phyloP scores from a whole-genome alignment of 2,797 vertebrate genomes.

The Thamnophis elegans region DNA sequence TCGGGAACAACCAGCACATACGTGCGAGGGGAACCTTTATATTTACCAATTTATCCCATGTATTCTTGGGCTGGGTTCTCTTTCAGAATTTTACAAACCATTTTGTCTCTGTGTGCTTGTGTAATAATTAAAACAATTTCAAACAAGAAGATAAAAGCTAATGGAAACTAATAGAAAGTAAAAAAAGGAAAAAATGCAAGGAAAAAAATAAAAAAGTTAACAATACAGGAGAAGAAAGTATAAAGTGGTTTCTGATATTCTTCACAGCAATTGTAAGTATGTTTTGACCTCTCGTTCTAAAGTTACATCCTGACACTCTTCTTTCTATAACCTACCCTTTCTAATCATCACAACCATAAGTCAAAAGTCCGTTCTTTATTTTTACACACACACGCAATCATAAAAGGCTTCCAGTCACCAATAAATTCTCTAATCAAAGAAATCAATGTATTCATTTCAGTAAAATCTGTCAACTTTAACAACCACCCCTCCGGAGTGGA shows the following conservation, averaged over 20 bases:
- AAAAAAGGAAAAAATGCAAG: no score
- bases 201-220: no score
- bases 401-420: background rate
- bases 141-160: no score
- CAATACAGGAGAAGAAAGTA: no score
- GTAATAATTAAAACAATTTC: no score
- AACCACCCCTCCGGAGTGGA: background rate
- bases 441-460: background rate
- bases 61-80: background rate
- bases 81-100: background rate
- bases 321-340: background rate
- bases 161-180: no score
- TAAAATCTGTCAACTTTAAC: background rate
- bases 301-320: background rate
- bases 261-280: background rate
- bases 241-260: no score
- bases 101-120: no score
- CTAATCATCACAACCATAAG: background rate
- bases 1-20: no score
- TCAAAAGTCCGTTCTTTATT: background rate
- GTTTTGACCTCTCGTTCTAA: background rate
- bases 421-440: background rate
- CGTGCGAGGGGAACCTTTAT: no score
- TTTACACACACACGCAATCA: background rate
- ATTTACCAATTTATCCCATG: background rate